These are phyloP conservation scores for Platerodrilus igneus DNA, from an alignment of 2,888 invertebrate genomes.

Conservation along the genomic window DNA sequence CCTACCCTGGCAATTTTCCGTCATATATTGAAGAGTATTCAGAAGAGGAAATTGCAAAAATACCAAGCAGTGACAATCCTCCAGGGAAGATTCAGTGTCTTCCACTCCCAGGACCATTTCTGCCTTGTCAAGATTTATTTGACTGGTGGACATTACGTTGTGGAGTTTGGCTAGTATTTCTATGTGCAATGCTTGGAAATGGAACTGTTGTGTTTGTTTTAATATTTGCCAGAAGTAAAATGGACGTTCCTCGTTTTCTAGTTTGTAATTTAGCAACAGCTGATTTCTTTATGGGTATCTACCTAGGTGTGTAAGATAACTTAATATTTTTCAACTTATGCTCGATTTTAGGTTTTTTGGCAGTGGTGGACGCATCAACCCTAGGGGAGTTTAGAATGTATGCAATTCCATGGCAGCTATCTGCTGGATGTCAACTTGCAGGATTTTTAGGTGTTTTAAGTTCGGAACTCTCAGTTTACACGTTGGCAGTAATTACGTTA, in stretches of 20 bases:
- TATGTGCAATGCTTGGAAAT: constrained; percentile 92
- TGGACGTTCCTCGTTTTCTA: constrained; percentile 94
- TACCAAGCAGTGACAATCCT: constrained; percentile 38
- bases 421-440: constrained; percentile 85
- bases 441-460: constrained; percentile 93
- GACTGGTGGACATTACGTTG: constrained; percentile 97
- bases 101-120: constrained; percentile 86
- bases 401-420: constrained; percentile 97
- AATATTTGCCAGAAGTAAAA: constrained; percentile 84
- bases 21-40: constrained; percentile 70
- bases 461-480: constrained; percentile 92
- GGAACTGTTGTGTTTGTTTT: constrained; percentile 93
- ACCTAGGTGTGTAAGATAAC: constrained; percentile 64
- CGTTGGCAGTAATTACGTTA: constrained; percentile 91
- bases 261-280: constrained; percentile 96
- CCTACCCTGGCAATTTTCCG: constrained; percentile 65
- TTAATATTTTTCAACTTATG: too few species aligned
- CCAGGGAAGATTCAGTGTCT: constrained; percentile 65
- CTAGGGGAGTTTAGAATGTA: constrained; percentile 93
- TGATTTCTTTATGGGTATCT: constrained; percentile 96
- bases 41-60: constrained; percentile 52
- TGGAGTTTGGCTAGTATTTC: constrained; percentile 96
- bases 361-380: constrained; percentile 93
- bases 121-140: constrained; percentile 93
- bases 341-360: constrained; percentile 68